Base-by-base conservation (phyloP, 2,113 vertebrate genomes). In the Channa argus region DNA sequence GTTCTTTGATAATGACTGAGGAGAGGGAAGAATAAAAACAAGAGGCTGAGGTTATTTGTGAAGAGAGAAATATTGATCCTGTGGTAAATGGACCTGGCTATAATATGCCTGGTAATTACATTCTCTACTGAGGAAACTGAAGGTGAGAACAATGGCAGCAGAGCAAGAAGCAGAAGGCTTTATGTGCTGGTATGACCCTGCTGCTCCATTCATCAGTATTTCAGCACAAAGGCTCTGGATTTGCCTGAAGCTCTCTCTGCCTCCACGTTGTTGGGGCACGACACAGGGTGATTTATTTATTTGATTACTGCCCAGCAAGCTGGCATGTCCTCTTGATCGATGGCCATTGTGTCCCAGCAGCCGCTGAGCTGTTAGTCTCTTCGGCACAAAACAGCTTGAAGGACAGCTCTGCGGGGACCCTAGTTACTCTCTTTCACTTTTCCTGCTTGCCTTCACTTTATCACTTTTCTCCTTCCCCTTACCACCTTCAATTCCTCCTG, bases 241-340 rank as follows among this genome's bases (percentile, higher is more conserved):
- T 79, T 72, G 80, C 77, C 85, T 65, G 81, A 34, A 77, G 86
- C 79, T 39, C 77, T 65, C 43, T 38, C 47, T 61, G 60, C 36
- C 66, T 80, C 58, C 56, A 63, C 63, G 43, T 39, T 50, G 72
- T 77, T 10, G 56, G 62, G 72, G 61, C 68, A 38, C 38, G 71
- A 80, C 80, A 73, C 72, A 2, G 68, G 75, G 71, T 89, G 86
- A 90, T 91, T 89, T 88, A 90, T 92, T 89, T 86, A 91, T 91
- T 91, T 91, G 89, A 92, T 93, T 91, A 91, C 80, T 83, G 80
- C 85, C 83, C 85, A 79, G 90, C 80, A 73, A 86, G 77, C 86
- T 77, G 82, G 72, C 86, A 64, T 64, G 78, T 83, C 84, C 74
- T 34, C 51, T 73, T 91, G 90, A 91, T 91, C 70, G 84, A 90